Base-by-base conservation (phyloP, 1,140 invertebrate genomes). In the Mactra quadrangularis region DNA sequence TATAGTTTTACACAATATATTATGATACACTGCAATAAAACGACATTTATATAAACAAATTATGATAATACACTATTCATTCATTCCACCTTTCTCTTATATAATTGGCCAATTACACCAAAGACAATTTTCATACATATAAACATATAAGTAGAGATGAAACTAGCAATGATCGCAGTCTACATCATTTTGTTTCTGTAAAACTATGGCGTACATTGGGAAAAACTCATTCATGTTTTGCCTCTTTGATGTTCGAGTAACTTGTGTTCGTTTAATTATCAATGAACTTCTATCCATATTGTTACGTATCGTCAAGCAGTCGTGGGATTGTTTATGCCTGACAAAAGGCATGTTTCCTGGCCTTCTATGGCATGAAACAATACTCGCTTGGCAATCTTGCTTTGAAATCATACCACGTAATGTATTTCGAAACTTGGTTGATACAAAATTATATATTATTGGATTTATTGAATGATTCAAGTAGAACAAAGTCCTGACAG, bases 371-470 rank as follows among this genome's bases (percentile, higher is more conserved):
- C 60, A 35, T 9, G 29, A 64, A 15, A 33, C 60, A 7, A 17
- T 19, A 3, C 60, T 35, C 17, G 22, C 13, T 15, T 31, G 13
- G 4, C 11, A 38, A n/a, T 19, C 17, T 4, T 17, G 60, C n/a
- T 29, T 64, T 19, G 6, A 3, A 15, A 64, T 4, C 9, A 33
- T 64, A n/a, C 15, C 17, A 35, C 66, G 13, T 25, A 70, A 31
- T 1, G 41, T 41, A 50, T 9, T 50, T 29, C 66, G 25, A 19
- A 70, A 70, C 27, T 70, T 70, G 47, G 66, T 50, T 27, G 66
- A 70, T 9, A 70, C 66, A 52, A 70, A 70, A 52, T 70, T 70
- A 19, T 70, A 70, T 25, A 70, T 50, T 41, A 70, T 52, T n/a
- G 66, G 66, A 70, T 70, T 70, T 2, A 70, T 31, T 1, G 66